Percentiles rank a stretch among this genome's conserved stretches.
Conservation (phyloP, 2,888 invertebrate species). For the Scaptomyza parva region DNA sequence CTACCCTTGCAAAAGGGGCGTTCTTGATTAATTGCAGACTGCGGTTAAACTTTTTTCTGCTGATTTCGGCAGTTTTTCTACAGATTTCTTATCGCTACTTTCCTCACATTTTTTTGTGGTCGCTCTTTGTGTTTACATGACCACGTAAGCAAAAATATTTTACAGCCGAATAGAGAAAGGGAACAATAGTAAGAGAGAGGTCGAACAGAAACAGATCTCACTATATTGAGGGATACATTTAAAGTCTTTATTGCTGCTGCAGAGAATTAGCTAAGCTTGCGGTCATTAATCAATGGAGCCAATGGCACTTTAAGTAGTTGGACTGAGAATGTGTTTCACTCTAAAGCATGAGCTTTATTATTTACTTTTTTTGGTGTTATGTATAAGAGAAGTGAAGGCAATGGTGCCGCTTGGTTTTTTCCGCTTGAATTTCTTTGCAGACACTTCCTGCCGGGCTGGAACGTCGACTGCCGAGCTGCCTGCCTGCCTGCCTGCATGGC, state of each 20-base stretch:
- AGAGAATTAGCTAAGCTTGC: conserved; percentile 49
- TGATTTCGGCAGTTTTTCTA: conserved; percentile 62
- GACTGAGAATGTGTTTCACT: conserved; percentile 20
- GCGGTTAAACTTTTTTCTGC: conserved; percentile 65
- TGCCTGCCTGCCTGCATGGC: conserved; percentile 45
- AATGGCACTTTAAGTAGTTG: conserved; percentile 43
- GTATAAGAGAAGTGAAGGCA: neutral
- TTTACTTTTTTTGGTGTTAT: conserved; percentile 41
- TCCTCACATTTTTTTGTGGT: conserved; percentile 20
- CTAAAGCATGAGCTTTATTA: conserved; percentile 57
- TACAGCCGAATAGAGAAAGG: conserved; percentile 38
- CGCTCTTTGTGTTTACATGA: conserved; percentile 39
- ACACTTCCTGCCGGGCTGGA: conserved; percentile 66
- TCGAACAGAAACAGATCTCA: conserved; percentile 20
- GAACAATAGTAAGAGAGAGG: conserved; percentile 18
- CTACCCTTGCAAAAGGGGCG: conserved; percentile 44
- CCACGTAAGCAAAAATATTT: conserved; percentile 67
- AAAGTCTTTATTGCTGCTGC: conserved; percentile 30
- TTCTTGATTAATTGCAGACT: conserved; percentile 75
- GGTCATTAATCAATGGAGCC: conserved; percentile 65
- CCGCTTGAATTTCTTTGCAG: conserved; percentile 57
- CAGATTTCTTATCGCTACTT: conserved; percentile 19
- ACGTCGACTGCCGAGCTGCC: conserved; percentile 2
- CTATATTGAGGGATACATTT: conserved; percentile 30
- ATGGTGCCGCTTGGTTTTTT: conserved; percentile 39